Evolutionary conservation across 2,797 vertebrate species (phyloP).

Genomic region (Megaceryle alcyon): DNA sequence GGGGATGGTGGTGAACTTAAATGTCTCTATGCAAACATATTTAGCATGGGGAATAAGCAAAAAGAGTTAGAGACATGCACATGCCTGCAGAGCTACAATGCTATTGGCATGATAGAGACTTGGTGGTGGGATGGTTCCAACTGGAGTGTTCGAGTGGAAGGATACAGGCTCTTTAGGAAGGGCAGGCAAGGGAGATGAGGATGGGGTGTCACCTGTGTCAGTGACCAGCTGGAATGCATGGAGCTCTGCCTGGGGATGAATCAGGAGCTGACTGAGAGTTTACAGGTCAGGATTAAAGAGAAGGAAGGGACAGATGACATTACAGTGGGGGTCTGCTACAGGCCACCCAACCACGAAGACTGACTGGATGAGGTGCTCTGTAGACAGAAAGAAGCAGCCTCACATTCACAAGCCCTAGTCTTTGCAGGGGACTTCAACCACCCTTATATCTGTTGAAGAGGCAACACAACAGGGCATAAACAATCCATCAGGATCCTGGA

Average conservation of each 20-base stretch:
- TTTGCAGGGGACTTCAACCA: background rate
- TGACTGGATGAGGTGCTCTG: background rate
- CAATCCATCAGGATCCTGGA: background rate
- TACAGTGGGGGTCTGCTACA: too few species aligned
- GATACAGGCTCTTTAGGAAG: background rate
- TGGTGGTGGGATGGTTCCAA: background rate
- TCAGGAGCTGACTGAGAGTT: background rate
- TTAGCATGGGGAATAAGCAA: background rate
- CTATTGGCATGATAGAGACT: background rate
- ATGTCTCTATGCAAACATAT: background rate
- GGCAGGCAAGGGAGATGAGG: background rate
- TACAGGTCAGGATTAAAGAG: too few species aligned
- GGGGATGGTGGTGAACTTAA: background rate
- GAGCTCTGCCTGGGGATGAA: background rate
- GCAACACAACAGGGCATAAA: background rate
- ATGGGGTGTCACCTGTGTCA: background rate
- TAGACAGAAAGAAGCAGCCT: background rate
- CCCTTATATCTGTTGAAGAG: background rate
- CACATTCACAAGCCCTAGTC: background rate
- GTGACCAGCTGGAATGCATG: background rate
- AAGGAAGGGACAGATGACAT: too few species aligned
- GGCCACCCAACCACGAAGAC: background rate
- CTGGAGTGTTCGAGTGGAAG: background rate
- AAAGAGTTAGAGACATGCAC: background rate
- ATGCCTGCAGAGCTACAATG: background rate